Evolutionary conservation across 2,888 invertebrate species (phyloP).

Genomic region (Mantis religiosa): DNA sequence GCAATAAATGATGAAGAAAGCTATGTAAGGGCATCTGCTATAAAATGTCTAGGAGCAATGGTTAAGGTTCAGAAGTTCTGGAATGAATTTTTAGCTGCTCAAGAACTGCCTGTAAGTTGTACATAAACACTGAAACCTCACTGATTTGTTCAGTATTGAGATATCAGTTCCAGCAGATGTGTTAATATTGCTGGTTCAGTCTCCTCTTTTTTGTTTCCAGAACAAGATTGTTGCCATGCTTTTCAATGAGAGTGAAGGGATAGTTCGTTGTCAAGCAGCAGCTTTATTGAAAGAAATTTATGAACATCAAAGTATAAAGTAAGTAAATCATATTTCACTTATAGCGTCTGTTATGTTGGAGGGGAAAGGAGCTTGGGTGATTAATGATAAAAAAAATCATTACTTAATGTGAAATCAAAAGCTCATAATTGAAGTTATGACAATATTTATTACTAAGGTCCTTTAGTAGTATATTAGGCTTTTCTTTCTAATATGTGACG

Average conservation of each 20-base stretch:
- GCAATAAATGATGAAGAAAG: conserved; percentile 65
- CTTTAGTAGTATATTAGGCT: too few species aligned
- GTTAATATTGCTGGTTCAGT: neutral
- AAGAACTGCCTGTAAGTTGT: conserved; percentile 59
- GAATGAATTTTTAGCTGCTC: conserved; percentile 56
- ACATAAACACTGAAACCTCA: neutral
- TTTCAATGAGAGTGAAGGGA: conserved; percentile 67
- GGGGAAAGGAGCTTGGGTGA: too few species aligned
- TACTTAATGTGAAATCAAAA: too few species aligned
- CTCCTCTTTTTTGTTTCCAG: conserved; percentile 40
- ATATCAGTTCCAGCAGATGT: too few species aligned
- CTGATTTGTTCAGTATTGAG: neutral
- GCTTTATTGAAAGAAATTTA: conserved; percentile 62
- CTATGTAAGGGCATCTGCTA: conserved; percentile 72
- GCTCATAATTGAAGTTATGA: too few species aligned
- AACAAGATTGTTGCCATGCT: conserved; percentile 54
- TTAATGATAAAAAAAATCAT: too few species aligned
- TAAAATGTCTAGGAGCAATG: conserved; percentile 66
- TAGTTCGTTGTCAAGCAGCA: conserved; percentile 71
- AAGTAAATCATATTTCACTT: conserved; percentile 35
- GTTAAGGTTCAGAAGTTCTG: conserved; percentile 62
- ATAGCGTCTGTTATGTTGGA: neutral
- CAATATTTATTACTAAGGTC: too few species aligned
- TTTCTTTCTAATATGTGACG: too few species aligned
- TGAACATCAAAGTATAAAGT: conserved; percentile 51